Conservation (phyloP, 2,797 vertebrate species). For the Emys orbicularis region DNA sequence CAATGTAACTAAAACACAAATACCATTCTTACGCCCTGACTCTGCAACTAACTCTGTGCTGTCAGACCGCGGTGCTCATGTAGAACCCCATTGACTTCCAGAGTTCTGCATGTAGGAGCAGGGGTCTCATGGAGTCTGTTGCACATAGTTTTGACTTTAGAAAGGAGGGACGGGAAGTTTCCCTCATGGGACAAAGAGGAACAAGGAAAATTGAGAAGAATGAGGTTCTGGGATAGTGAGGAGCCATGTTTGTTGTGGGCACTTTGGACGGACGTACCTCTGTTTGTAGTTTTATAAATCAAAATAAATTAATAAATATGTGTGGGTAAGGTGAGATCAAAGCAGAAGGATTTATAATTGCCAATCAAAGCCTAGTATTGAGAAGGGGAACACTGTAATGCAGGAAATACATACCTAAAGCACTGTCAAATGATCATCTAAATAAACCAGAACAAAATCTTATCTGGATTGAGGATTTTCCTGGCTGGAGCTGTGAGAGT, state of each 20-base stretch:
- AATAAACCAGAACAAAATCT: background rate
- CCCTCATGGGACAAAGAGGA: background rate
- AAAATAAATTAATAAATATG: background rate
- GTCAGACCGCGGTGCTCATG: background rate
- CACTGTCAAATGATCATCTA: background rate
- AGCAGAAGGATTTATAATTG: background rate
- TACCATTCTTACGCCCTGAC: background rate
- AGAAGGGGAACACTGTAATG: background rate
- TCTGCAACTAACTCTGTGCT: rapidly evolving
- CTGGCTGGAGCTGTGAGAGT: background rate
- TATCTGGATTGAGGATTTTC: background rate
- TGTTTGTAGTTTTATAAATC: background rate
- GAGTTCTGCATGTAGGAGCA: background rate
- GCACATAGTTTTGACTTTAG: background rate
- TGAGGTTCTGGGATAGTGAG: background rate
- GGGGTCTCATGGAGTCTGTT: background rate
- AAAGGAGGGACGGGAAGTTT: rapidly evolving
- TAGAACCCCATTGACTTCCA: background rate
- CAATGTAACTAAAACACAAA: background rate
- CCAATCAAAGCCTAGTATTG: background rate
- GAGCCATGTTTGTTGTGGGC: background rate
- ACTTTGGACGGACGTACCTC: background rate
- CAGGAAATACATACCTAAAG: slow-evolving; percentile 15
- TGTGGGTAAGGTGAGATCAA: rapidly evolving
- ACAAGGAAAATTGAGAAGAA: background rate